Base-by-base conservation (phyloP, 2,113 vertebrate species). In the Microtus ochrogaster region DNA sequence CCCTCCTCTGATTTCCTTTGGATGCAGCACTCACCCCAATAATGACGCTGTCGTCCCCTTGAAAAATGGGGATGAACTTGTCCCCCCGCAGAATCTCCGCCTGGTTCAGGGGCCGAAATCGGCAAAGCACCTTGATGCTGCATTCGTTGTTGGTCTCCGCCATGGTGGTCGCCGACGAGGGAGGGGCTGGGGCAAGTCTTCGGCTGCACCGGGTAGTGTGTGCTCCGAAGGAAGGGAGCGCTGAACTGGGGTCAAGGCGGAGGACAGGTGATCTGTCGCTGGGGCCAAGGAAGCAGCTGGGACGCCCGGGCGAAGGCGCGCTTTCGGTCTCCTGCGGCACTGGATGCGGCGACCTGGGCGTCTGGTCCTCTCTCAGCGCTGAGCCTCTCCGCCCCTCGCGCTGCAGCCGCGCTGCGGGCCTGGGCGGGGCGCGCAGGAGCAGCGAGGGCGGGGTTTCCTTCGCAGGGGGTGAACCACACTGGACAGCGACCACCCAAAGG, bases 51-150 rank as follows among this genome's bases (percentile, higher is more conserved):
- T 99, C 99, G 72, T 99, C 99, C 76, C 98, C 98, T 83, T 99
- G 99, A 97, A 99, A 99, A 95, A 98, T 94, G 30, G 99, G 99
- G 92, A 99, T 98, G 97, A 99, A 99, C 98, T 99, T 99, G 98
- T 99, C 99, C 92, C 99, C 99, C 21, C 99, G 99, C 83, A 98
- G 92, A 85, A 99, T 99, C 98, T 99, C 99, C 10, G 99, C 98
- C 97, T 99, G 98, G 94, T 99, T 99, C 91, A 99, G 97, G 24
- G 99, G 99, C 92, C 99, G 99, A 97, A 99, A 99, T 85, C 99
- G 99, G 98, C 99, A 99, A 95, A 99, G 98, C 96, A 99, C 99
- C 98, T 99, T 99, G 98, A 99, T 99, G 98, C 99, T 99, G 98
- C 99, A 99, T 98, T 99, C 99, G 96, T 98, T 98, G 98, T 98